phyloP scores from a whole-genome alignment of 2,888 invertebrate genomes.

The Standfussiana lucernea region DNA sequence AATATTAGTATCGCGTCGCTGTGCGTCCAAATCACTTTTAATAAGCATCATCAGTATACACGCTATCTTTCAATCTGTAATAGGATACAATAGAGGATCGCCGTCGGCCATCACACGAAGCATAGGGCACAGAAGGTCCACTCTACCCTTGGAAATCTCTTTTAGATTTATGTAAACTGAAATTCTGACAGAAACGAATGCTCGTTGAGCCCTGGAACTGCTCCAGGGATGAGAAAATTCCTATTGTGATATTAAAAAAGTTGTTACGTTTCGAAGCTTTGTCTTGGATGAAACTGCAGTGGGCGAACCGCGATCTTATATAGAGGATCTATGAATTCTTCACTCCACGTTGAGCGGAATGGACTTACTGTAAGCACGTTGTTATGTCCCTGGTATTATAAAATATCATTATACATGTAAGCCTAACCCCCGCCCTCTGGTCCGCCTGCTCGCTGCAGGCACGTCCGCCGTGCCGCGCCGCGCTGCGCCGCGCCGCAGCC shows the following conservation, averaged over 20 bases:
- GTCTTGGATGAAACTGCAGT: neutral
- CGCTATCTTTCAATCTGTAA: constrained; percentile 50
- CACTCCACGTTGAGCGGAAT: neutral
- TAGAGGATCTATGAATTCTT: neutral
- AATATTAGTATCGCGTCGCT: constrained; percentile 21
- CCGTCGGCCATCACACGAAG: constrained; percentile 6
- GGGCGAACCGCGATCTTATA: neutral
- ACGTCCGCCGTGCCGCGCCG: neutral
- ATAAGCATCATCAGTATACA: constrained; percentile 36
- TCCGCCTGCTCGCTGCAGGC: constrained; percentile 14
- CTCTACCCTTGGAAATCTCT: neutral
- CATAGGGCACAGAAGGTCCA: constrained; percentile 12
- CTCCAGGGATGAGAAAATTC: neutral
- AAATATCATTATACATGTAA: constrained; percentile 31
- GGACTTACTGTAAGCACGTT: constrained; percentile 7
- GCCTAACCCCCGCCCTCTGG: constrained; percentile 13
- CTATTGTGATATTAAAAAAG: neutral
- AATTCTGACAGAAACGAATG: neutral
- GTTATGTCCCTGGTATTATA: constrained; percentile 9
- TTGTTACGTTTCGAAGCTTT: neutral
- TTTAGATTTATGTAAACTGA: neutral
- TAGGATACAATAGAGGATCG: constrained; percentile 46
- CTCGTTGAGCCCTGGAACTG: neutral
- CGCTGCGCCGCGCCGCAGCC: constrained; percentile 19
- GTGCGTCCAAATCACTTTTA: constrained; percentile 49